Base-by-base conservation (phyloP, 1,140 invertebrate species). In the Papilio polytes region DNA sequence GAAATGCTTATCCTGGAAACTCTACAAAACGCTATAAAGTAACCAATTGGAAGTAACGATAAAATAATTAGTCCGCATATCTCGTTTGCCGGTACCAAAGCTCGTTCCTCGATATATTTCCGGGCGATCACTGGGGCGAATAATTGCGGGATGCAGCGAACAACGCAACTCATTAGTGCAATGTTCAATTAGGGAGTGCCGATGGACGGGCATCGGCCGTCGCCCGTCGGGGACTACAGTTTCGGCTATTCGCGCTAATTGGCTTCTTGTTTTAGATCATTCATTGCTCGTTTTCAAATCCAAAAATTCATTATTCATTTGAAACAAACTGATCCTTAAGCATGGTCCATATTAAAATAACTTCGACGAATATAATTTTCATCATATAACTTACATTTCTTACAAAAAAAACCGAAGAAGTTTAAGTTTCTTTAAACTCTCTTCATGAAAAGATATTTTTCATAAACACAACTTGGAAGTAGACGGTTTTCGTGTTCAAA, bases 91-190 rank as follows among this genome's bases (percentile, higher is more conserved):
- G 13, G 56, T 13, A 85, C 83, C 82, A 85, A 84, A 85, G 87
- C 86, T 89, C 84, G 80, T 90, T 89, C 89, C 88, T 88, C 84
- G 87, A 85, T 85, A 89, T 90, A 89, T 91, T 92, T 90, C 87
- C 89, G 90, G 86, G 86, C 89, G 87, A 92, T 92, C 90, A 89
- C 88, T 83, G 87, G 87, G 85, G 87, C 88, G 90, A 89, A 90
- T 92, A 92, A 94, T 92, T 91, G 89, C 81, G 77, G 77, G 77
- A 79, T 82, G 81, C 70, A 78, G 46, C 66, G 81, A 79, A 82
- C 81, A 79, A 81, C 76, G 76, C 77, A 59, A 78, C 81, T 82
- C 81, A 79, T 82, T 82, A 82, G 77, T 82, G 76, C 77, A 87
- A 84, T 86, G 88, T 89, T 87, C 86, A 89, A 89, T 89, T 89